phyloP scores from a whole-genome alignment of 2,888 invertebrate species.

The Orthosia gothica region DNA sequence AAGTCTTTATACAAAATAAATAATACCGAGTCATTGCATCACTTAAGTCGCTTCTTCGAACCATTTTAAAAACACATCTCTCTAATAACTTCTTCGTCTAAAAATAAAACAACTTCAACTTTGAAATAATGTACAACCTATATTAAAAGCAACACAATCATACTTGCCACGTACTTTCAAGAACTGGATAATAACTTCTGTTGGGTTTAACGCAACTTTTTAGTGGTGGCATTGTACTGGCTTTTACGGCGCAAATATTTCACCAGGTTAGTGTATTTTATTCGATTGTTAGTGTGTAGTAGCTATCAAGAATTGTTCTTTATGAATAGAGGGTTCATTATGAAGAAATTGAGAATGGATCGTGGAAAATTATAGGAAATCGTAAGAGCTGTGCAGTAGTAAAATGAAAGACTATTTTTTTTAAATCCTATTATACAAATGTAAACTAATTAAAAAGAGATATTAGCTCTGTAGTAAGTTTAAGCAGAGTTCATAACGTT shows the following conservation, averaged over 20 bases:
- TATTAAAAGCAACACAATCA: constrained; percentile 25
- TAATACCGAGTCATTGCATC: not conserved
- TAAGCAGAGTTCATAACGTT: too few relatives aligned
- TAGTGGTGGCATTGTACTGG: constrained; percentile 26
- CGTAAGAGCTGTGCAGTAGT: not conserved
- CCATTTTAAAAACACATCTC: not conserved
- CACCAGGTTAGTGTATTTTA: constrained; percentile 15
- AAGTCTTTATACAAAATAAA: not conserved
- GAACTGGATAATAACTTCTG: constrained; percentile 22
- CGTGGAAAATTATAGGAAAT: not conserved
- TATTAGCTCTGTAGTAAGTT: too few relatives aligned
- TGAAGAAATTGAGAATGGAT: not conserved
- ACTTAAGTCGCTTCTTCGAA: not conserved
- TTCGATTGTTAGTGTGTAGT: constrained; percentile 26
- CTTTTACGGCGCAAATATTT: constrained; percentile 40
- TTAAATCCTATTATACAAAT: too few relatives aligned
- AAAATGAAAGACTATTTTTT: too few relatives aligned
- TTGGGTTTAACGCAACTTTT: constrained; percentile 19
- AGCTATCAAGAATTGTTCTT: constrained; percentile 29
- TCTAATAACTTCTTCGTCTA: not conserved
- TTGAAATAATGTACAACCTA: not conserved
- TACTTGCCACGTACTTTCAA: constrained; percentile 21
- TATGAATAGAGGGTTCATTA: not conserved
- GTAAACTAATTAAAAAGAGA: too few relatives aligned
- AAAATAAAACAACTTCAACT: constrained; percentile 19